phyloP scores from a whole-genome alignment of 2,888 invertebrate genomes.

The Drosophila bunnanda region DNA sequence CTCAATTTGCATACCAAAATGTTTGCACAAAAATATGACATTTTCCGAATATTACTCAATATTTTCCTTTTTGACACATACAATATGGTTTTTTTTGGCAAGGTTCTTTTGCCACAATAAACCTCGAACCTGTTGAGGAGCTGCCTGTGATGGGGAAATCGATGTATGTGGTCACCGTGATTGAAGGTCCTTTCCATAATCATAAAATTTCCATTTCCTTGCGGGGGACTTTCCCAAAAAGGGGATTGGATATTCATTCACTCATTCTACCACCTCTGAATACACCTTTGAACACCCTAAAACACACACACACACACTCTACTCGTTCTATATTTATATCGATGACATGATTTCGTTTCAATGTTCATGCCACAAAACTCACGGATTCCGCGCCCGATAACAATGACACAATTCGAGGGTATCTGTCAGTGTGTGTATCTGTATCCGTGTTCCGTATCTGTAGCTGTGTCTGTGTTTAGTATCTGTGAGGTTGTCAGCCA shows the following conservation, averaged over 20 bases:
- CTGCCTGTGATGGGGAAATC: constrained; percentile 28
- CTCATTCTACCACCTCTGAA: constrained; percentile 1
- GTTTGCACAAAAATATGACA: constrained; percentile 2
- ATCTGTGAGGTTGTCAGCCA: constrained; percentile 35
- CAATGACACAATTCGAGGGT: constrained; percentile 59
- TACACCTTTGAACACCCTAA: constrained; percentile 9
- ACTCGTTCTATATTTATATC: constrained; percentile 54
- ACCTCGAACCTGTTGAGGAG: constrained; percentile 39
- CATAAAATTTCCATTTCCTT: constrained; percentile 27
- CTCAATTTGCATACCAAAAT: background rate
- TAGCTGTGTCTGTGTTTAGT: constrained; percentile 11
- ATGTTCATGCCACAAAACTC: constrained; percentile 62
- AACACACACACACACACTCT: constrained; percentile 10
- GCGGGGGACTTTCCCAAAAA: constrained; percentile 28
- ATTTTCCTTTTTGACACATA: constrained; percentile 21
- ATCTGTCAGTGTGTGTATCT: constrained; percentile 20
- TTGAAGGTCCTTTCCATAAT: constrained; percentile 34
- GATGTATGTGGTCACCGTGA: constrained; percentile 49
- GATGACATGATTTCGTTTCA: constrained; percentile 71
- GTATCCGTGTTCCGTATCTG: constrained; percentile 18
- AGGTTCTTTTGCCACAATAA: constrained; percentile 26
- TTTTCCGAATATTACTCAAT: constrained; percentile 13
- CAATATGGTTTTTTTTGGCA: constrained; percentile 28
- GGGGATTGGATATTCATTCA: background rate
- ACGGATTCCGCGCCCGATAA: constrained; percentile 57